Percentiles rank a stretch among this genome's conserved stretches.
phyloP scores from a whole-genome alignment of 2,888 invertebrate genomes.

The Taphrorychus bicolor region DNA sequence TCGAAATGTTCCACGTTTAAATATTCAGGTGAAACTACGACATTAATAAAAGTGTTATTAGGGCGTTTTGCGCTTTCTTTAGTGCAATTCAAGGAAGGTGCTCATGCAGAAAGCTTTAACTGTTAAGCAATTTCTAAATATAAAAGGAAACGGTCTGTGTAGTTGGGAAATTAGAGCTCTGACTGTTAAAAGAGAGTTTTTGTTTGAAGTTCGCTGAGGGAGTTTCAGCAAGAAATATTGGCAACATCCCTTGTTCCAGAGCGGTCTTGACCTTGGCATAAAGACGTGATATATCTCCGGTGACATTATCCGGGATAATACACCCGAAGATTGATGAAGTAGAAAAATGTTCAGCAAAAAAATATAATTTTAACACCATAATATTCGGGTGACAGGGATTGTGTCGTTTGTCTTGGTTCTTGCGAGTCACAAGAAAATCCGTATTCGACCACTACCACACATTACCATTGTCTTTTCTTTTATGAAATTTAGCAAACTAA shows the following conservation, averaged over 20 bases:
- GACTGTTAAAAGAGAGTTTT: not conserved
- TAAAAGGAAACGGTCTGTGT: not conserved
- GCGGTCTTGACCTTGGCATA: not conserved
- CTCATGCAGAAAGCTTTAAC: not conserved
- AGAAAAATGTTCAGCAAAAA: conserved; percentile 1
- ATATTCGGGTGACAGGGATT: not conserved
- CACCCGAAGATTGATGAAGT: not conserved
- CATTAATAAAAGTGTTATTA: conserved; percentile 6
- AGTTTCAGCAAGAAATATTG: not conserved
- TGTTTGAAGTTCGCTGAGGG: not conserved
- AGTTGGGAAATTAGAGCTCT: not conserved
- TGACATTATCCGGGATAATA: not conserved
- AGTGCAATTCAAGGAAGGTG: not conserved
- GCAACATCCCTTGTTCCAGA: not conserved
- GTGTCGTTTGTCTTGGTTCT: not conserved
- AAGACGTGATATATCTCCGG: not conserved
- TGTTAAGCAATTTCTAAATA: not conserved
- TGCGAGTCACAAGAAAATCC: not conserved
- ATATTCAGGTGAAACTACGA: not conserved
- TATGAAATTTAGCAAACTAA: too few relatives aligned
- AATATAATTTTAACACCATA: not conserved
- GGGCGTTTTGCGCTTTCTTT: not conserved
- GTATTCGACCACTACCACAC: too few relatives aligned
- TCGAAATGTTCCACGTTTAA: not conserved
- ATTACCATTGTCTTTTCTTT: too few relatives aligned